Evolutionary conservation across 2,888 invertebrate species (phyloP).

Genomic region (Rotaria magnacalcarata): DNA sequence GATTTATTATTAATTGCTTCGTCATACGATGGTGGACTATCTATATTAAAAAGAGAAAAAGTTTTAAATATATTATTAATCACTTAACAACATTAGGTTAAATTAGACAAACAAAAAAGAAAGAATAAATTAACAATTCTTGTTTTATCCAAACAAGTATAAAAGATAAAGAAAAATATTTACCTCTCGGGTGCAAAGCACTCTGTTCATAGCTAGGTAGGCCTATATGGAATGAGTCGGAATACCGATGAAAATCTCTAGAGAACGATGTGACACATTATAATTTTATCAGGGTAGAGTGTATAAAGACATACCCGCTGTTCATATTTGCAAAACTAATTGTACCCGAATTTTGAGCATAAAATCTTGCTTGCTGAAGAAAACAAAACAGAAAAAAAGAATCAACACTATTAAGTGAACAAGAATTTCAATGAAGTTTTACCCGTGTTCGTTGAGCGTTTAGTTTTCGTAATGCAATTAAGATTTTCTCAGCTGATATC

Average conservation of each 20-base stretch:
- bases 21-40: slow-evolving; percentile 2
- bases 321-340: too few species aligned
- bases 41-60: not conserved
- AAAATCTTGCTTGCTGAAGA: not conserved
- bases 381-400: not conserved
- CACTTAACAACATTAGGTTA: not conserved
- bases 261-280: not conserved
- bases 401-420: not conserved
- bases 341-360: slow-evolving; percentile 7
- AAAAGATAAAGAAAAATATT: not conserved
- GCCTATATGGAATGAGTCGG: not conserved
- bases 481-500: slow-evolving; percentile 4
- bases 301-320: not conserved
- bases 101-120: not conserved
- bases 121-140: too few species aligned
- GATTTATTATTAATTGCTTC: not conserved
- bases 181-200: not conserved
- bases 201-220: slow-evolving; percentile 27
- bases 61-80: not conserved
- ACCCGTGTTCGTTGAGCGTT: slow-evolving; percentile 5
- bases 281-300: not conserved
- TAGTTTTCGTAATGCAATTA: not conserved
- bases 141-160: too few species aligned
- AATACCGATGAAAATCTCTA: not conserved
- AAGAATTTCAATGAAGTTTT: not conserved